Base-by-base conservation (phyloP, 1,140 invertebrate genomes). In the Drosophila eugracilis region DNA sequence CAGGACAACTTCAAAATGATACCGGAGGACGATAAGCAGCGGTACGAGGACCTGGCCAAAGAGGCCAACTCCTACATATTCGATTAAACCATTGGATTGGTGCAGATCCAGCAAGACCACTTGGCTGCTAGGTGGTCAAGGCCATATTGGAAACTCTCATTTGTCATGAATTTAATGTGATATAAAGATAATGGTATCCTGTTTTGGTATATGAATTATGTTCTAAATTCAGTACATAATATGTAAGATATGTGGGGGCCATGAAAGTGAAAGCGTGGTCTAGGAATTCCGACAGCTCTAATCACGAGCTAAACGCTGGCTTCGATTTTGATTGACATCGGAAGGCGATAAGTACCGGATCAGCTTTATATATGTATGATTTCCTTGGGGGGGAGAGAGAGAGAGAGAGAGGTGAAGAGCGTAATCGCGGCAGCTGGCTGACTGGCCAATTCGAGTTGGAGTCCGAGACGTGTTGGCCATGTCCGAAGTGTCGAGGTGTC, bases 401-500 rank as follows among this genome's bases (percentile, higher is more conserved):
- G 15, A 5, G 36, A 14, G 26, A 22, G n/a, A 44, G 49, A 32
- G n/a, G n/a, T n/a, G n/a, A n/a, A n/a, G 0, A 32, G 36, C 36
- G 36, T 39, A 39, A 39, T 4, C 2, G 36, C 36, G 36, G 36
- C 15, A 39, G 36, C 36, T 17, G 15, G 15, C 7, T 6, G 5
- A 14, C 30, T 15, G 14, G 6, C 6, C 15, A 14, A 39, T 19
- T 15, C 7, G 34, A 37, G 36, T 37, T 17, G 24, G 48, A 44
- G 53, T 44, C 10, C 44, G 41, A 48, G 52, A 85, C 80, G 69
- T 52, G 76, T 86, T 73, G 72, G 72, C 67, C 81, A 72, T 85
- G 80, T 85, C 67, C 65, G 17, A 48, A 55, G 65, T 83, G 78
- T 81, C 54, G 77, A 85, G 48, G 62, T 85, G 83, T 86, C 80